A percentile compares a stretch with the other conserved stretches of the same genome.
phyloP scores from a whole-genome alignment of 2,113 vertebrate species.

The Empidonax alnorum region DNA sequence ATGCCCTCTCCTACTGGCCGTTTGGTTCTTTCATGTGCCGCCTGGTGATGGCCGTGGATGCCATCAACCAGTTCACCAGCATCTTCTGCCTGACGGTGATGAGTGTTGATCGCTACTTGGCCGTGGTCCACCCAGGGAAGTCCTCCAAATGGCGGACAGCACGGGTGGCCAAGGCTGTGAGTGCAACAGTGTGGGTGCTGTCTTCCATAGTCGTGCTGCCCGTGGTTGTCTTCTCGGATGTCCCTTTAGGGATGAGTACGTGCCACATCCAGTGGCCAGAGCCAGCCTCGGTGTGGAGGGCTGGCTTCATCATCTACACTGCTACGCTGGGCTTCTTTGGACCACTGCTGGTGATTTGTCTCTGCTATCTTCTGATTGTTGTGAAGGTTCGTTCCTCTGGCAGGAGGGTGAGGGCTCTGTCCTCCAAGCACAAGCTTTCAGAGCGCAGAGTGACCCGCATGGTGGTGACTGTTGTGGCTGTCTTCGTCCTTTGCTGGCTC shows the following conservation, averaged over 20 bases:
- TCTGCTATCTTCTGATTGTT: constrained; percentile 93
- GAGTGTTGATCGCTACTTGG: constrained; percentile 94
- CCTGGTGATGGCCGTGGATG: constrained; percentile 94
- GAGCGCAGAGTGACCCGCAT: constrained; percentile 92
- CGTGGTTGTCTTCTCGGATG: constrained; percentile 89
- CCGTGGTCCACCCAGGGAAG: constrained; percentile 90
- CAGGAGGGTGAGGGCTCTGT: constrained; percentile 83
- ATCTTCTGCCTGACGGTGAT: constrained; percentile 97
- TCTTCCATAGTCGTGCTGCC: constrained; percentile 92
- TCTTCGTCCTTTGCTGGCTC: constrained; percentile 93
- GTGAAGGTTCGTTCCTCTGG: constrained; percentile 89
- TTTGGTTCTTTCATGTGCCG: constrained; percentile 95
- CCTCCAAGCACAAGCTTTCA: constrained; percentile 84
- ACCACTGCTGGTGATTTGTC: constrained; percentile 89
- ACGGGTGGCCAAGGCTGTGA: constrained; percentile 86
- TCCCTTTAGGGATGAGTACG: constrained; percentile 86
- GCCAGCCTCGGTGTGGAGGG: constrained; percentile 86
- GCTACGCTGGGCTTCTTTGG: constrained; percentile 90
- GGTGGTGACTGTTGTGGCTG: constrained; percentile 93
- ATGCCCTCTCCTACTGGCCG: constrained; percentile 92
- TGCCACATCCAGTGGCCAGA: constrained; percentile 96
- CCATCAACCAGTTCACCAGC: constrained; percentile 97
- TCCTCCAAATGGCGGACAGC: constrained; percentile 90
- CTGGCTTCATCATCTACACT: constrained; percentile 91
- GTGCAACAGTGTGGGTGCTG: constrained; percentile 86